These are phyloP conservation scores for Xestia rhomboidea DNA, from an alignment of 2,888 invertebrate genomes.

Conservation along the genomic window DNA sequence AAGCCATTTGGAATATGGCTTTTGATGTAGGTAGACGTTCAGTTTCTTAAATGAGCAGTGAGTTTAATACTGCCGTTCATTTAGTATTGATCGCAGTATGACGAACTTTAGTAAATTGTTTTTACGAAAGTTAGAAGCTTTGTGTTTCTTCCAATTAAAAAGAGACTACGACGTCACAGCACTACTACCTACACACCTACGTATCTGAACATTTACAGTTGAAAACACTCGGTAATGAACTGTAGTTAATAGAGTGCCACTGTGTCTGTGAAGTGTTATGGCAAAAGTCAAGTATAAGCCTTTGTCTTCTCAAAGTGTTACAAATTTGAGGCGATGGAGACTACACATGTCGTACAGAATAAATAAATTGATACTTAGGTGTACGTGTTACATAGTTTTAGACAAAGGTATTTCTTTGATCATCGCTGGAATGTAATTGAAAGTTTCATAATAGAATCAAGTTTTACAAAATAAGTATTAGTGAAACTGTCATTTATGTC, in stretches of 20 bases:
- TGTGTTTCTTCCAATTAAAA: slow-evolving; percentile 50
- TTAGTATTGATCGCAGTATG: slow-evolving; percentile 50
- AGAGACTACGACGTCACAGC: slow-evolving; percentile 17
- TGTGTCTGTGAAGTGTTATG: slow-evolving; percentile 30
- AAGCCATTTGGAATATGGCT: slow-evolving; percentile 69
- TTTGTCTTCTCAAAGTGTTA: slow-evolving; percentile 36
- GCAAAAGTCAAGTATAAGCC: slow-evolving; percentile 37
- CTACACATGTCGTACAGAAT: slow-evolving; percentile 37
- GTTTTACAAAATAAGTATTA: background rate
- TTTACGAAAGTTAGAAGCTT: slow-evolving; percentile 35
- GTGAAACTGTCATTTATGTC: slow-evolving; percentile 3
- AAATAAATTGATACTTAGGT: slow-evolving; percentile 45
- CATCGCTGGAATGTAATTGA: slow-evolving; percentile 21
- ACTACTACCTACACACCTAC: background rate
- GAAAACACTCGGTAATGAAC: slow-evolving; percentile 43
- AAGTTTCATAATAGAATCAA: slow-evolving; percentile 30
- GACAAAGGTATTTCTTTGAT: slow-evolving; percentile 44
- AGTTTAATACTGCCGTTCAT: slow-evolving; percentile 40
- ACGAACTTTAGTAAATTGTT: slow-evolving; percentile 37
- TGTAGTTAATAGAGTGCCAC: slow-evolving; percentile 35
- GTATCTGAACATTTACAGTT: slow-evolving; percentile 30
- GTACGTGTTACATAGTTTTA: slow-evolving; percentile 24
- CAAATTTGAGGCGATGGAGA: slow-evolving; percentile 28
- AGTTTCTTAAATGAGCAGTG: slow-evolving; percentile 44
- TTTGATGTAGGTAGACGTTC: slow-evolving; percentile 69